Conservation (phyloP, 2,797 vertebrate genomes). For the Basileuterus tristriatus region DNA sequence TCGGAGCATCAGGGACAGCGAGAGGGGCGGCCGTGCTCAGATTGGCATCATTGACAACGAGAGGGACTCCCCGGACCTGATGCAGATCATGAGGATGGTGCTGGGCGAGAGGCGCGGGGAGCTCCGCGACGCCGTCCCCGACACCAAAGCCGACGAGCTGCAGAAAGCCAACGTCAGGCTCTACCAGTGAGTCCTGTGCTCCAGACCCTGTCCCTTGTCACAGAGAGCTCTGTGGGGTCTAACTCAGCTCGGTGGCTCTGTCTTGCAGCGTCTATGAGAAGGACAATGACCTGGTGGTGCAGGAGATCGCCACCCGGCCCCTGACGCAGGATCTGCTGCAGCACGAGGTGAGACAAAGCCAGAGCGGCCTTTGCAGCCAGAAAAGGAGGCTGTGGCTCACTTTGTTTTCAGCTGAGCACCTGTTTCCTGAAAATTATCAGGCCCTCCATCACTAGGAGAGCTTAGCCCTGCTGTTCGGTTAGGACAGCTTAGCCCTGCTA, state of each 20-base stretch:
- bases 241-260: background rate
- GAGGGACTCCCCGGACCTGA: slow-evolving; percentile 80
- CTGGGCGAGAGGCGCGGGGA: slow-evolving; percentile 76
- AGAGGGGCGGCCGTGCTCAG: slow-evolving; percentile 85
- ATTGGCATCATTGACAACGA: slow-evolving; percentile 84
- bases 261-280: slow-evolving; percentile 84
- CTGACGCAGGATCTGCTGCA: slow-evolving; percentile 87
- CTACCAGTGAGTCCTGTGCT: slow-evolving; percentile 79
- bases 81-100: slow-evolving; percentile 85
- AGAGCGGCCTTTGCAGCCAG: accelerated
- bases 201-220: background rate
- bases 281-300: slow-evolving; percentile 83
- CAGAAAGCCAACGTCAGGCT: slow-evolving; percentile 80
- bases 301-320: slow-evolving; percentile 87
- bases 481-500: background rate
- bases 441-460: background rate
- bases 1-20: slow-evolving; percentile 88
- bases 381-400: background rate
- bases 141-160: slow-evolving; percentile 63
- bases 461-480: background rate
- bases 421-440: background rate
- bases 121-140: slow-evolving; percentile 73
- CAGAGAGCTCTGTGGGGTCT: accelerated
- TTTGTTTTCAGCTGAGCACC: background rate
- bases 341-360: slow-evolving; percentile 77